These are phyloP conservation scores for Nomada ruficornis DNA, from an alignment of 2,888 invertebrate species.

Conservation along the genomic window DNA sequence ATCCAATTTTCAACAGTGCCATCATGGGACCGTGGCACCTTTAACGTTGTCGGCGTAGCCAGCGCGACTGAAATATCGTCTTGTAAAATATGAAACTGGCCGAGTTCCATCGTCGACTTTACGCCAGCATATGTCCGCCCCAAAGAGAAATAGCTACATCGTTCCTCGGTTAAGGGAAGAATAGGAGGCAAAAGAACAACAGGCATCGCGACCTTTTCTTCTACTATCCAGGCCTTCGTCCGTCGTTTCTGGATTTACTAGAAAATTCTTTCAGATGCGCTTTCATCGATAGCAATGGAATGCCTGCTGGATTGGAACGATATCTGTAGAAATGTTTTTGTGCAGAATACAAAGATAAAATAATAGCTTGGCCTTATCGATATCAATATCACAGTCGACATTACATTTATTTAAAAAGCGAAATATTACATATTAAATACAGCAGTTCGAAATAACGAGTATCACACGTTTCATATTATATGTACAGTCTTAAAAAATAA, in stretches of 20 bases:
- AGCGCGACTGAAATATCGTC: constrained; percentile 59
- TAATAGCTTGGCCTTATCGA: neutral
- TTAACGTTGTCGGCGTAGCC: constrained; percentile 45
- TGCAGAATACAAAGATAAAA: too few relatives aligned
- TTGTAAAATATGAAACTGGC: constrained; percentile 69
- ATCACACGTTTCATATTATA: neutral
- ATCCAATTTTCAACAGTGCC: constrained; percentile 54
- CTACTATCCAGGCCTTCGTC: constrained; percentile 27
- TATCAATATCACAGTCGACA: neutral
- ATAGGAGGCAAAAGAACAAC: constrained; percentile 46
- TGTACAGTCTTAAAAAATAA: too few relatives aligned
- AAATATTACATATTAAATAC: neutral
- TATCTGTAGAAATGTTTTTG: neutral
- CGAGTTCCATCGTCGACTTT: constrained; percentile 56
- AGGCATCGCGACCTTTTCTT: constrained; percentile 40
- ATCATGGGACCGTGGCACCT: constrained; percentile 44
- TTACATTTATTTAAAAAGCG: neutral
- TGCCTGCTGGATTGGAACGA: neutral
- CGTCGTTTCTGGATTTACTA: constrained; percentile 25
- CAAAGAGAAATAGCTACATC: constrained; percentile 59
- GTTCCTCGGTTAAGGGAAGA: constrained; percentile 54
- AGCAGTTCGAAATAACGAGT: neutral
- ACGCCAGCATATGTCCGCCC: constrained; percentile 34
- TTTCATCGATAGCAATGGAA: constrained; percentile 8
- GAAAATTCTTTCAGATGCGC: constrained; percentile 23